These are phyloP conservation scores for Zingel zingel DNA, from an alignment of 2,113 vertebrate genomes.

Conservation along the genomic window DNA sequence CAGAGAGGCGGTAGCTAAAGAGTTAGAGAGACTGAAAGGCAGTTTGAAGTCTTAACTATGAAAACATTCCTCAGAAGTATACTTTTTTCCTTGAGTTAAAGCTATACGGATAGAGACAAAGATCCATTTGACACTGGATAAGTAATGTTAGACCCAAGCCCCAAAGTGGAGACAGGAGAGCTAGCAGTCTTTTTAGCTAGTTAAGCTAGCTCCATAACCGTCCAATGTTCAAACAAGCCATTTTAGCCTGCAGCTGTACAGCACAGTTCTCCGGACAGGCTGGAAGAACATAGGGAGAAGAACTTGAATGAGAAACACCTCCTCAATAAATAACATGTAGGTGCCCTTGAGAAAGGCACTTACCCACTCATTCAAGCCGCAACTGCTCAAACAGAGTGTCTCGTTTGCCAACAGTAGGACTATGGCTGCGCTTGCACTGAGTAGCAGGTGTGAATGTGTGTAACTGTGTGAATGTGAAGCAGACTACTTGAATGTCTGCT, in stretches of 20 bases:
- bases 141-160: neutral
- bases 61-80: constrained; percentile 40
- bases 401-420: constrained; percentile 14
- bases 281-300: neutral
- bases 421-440: constrained; percentile 18
- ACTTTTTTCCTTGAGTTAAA: constrained; percentile 27
- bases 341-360: constrained; percentile 44
- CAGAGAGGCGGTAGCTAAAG: constrained; percentile 33
- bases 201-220: neutral
- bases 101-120: constrained; percentile 19
- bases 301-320: constrained; percentile 44
- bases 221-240: neutral
- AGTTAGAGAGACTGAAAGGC: constrained; percentile 28
- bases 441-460: constrained; percentile 51
- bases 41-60: constrained; percentile 18
- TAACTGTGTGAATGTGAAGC: constrained; percentile 31
- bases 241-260: neutral
- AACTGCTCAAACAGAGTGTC: neutral
- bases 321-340: constrained; percentile 39
- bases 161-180: neutral
- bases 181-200: neutral
- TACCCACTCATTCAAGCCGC: constrained; percentile 13
- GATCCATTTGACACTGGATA: neutral
- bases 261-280: neutral
- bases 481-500: constrained; percentile 21